Base-by-base conservation (phyloP, 2,888 invertebrate species). In the Cryptophagus acutangulus region DNA sequence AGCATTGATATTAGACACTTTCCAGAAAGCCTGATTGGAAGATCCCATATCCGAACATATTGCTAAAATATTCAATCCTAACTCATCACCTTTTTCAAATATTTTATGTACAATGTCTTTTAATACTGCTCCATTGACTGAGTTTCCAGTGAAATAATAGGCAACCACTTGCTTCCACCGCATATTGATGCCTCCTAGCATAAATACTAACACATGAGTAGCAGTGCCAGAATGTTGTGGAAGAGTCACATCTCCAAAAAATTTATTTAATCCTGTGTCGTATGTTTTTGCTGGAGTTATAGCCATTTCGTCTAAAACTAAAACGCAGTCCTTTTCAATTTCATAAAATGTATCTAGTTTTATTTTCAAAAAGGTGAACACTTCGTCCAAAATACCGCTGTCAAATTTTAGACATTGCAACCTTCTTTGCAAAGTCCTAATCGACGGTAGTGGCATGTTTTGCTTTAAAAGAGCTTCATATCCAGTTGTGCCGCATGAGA, bases 121-220 rank as follows among this genome's bases (percentile, higher is more conserved):
- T 10, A 54, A 46, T 1, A 41, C 24, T 6, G 33, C n/a, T 16
- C 54, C 57, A 25, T 52, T 35, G n/a, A 51, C 39, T 8, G 46
- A 47, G 16, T 51, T 26, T 4, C 26, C 40, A 17, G 58, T 55
- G 38, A 53, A 59, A 38, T 54, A 52, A 43, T 55, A 59, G 8
- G 51, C 57, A 13, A 61, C 48, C 8, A 39, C 40, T 35, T 60
- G 58, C 29, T 61, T 61, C 58, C 58, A 61, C 14, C 52, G 30
- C 14, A 40, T 41, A 13, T 35, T 43, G 9, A 58, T 40, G 9
- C 58, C 60, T 18, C 40, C 55, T 20, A 61, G 28, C 50, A 61
- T 52, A 35, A 59, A 50, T 13, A 58, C 57, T 20, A 58, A 42
- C 14, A 38, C 57, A 50, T 57, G 55, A 14, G 45, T 54, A 12